These are phyloP conservation scores for Caenorhabditis auriculariae DNA, from an alignment of 2,888 invertebrate genomes.

Conservation along the genomic window DNA sequence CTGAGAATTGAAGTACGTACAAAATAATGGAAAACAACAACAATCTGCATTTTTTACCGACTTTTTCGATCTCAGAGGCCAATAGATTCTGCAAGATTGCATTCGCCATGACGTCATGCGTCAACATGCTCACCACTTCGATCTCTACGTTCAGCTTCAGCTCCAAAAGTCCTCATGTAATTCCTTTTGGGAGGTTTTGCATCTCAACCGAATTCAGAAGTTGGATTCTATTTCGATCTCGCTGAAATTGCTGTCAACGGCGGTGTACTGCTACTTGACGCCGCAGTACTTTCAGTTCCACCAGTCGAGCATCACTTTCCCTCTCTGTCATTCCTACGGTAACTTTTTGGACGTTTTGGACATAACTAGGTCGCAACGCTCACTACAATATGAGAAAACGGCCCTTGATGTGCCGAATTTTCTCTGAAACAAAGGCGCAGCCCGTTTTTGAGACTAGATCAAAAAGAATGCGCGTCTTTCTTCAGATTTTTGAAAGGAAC, in stretches of 20 bases:
- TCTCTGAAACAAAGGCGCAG: background rate
- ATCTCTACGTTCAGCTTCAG: conserved; percentile 23
- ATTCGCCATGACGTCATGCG: conserved; percentile 44
- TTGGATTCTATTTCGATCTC: conserved; percentile 31
- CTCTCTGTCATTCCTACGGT: conserved; percentile 45
- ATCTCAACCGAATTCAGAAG: conserved; percentile 15
- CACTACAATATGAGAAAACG: background rate
- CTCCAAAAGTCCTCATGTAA: background rate
- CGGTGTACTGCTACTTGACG: conserved; percentile 34
- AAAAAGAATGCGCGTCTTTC: too few species aligned
- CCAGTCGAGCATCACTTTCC: conserved; percentile 29
- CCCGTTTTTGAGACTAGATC: too few species aligned
- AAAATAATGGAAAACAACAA: too few species aligned
- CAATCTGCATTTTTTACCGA: background rate
- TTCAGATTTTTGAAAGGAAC: background rate
- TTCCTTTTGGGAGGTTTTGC: too few species aligned
- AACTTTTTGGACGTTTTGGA: conserved; percentile 6
- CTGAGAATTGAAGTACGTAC: too few species aligned
- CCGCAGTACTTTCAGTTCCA: conserved; percentile 44
- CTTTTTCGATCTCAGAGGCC: conserved; percentile 39
- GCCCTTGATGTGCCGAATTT: background rate
- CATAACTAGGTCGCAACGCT: background rate
- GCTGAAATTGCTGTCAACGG: conserved; percentile 27
- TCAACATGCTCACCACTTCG: conserved; percentile 48
- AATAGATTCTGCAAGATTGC: conserved; percentile 50